Evolutionary conservation across 2,888 invertebrate genomes (phyloP), one percentile per base, ranked within the genome.

Genomic region (Chymomyza fuscimana): DNA sequence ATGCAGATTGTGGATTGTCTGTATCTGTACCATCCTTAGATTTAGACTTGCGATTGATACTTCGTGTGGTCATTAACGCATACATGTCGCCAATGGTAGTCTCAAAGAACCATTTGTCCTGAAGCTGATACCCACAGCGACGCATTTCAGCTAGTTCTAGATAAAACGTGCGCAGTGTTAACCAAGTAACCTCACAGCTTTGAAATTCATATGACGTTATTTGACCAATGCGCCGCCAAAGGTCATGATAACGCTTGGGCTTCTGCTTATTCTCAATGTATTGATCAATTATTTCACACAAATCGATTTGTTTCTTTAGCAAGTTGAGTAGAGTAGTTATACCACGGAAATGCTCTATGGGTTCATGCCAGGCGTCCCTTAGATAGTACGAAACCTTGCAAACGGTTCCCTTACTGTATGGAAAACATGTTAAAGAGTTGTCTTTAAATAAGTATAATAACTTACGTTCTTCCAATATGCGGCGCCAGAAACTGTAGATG

Each of bases 61-160:
- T 36, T 2, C 36, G 36, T 36, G 6, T 50, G 9, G 16, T 3
- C 4, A 15, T 10, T 0, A 52, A 22, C 56, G 64, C 40, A 25
- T 15, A 82, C 1, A 90, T 70, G 19, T 81, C 76, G 0, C 71
- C 76, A 10, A 91, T 89, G 5, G 79, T 74, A 0, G 73, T 70
- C 72, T 91, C 91, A 15, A 91, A 90, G 56, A 83, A 89, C 90
- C 91, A 91, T 69, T 88, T 89, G 52, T 91, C 90, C 15, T 86
- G 84, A n/a, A 91, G 73, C 63, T 85, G 82, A 68, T 88, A 90
- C 32, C 82, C 84, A 16, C 74, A 74, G 9, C 74, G 66, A 0
- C 90, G 89, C 82, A 90, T 86, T 16, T 81, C 73, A 15, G 72
- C 58, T 4, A 91, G 71, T 25, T 91, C 89, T 71, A 73, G 68